These are phyloP conservation scores for Laterallus jamaicensis DNA, from an alignment of 2,113 vertebrate species.

Conservation along the genomic window DNA sequence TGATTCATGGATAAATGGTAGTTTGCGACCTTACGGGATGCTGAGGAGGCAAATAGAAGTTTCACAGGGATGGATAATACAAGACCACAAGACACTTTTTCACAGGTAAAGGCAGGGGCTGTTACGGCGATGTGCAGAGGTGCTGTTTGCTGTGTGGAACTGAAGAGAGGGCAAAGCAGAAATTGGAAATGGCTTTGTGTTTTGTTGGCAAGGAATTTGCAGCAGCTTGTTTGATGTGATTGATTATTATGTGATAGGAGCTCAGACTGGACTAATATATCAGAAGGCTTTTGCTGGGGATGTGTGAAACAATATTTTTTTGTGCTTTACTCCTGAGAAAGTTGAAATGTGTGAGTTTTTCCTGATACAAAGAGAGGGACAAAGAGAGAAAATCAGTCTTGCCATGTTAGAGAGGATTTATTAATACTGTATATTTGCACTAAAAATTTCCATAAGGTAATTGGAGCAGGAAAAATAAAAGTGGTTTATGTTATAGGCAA, in stretches of 20 bases:
- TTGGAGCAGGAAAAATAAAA: neutral
- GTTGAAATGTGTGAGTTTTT: neutral
- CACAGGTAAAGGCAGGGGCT: conserved; percentile 56
- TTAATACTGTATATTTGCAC: neutral
- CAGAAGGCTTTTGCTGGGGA: neutral
- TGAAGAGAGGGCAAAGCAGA: neutral
- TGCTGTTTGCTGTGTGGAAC: neutral
- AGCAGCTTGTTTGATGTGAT: neutral
- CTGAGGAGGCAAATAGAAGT: neutral
- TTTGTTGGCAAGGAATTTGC: neutral
- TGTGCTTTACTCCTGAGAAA: neutral
- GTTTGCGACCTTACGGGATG: neutral
- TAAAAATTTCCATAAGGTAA: conserved; percentile 50
- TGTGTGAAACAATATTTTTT: neutral
- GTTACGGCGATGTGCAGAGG: neutral
- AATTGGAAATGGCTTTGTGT: neutral
- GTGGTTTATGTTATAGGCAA: neutral
- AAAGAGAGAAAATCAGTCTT: neutral
- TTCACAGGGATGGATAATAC: neutral
- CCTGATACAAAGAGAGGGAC: neutral
- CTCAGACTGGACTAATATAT: neutral
- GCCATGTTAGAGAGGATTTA: neutral
- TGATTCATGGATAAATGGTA: neutral
- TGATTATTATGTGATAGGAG: neutral
- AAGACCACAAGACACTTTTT: conserved; percentile 4